Evolutionary conservation across 2,113 vertebrate genomes (phyloP).

Genomic region (Esox niger): DNA sequence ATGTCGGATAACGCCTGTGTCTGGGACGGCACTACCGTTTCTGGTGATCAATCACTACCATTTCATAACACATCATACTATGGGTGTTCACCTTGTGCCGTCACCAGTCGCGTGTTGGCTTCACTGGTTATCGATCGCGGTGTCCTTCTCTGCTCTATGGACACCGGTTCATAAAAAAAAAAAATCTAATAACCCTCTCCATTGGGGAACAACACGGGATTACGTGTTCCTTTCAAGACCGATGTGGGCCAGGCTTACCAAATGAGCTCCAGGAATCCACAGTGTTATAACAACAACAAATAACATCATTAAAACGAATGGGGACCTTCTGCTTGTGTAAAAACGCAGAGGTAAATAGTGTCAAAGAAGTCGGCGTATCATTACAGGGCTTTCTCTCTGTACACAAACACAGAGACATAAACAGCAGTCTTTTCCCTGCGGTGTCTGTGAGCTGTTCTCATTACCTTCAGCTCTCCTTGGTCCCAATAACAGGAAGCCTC

Average conservation of each 20-base stretch:
- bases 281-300: background rate
- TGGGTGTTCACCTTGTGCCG: no score
- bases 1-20: no score
- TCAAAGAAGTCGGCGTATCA: background rate
- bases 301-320: background rate
- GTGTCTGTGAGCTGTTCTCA: background rate
- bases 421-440: background rate
- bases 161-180: no score
- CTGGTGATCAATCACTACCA: no score
- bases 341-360: background rate
- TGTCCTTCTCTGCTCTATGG: no score
- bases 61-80: no score
- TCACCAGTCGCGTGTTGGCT: no score
- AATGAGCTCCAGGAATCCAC: background rate
- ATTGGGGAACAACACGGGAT: no score
- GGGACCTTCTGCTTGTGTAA: background rate
- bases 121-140: no score
- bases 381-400: background rate
- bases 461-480: conserved; percentile 5
- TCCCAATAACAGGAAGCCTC: conserved; percentile 16
- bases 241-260: background rate
- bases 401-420: background rate
- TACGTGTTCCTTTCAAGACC: no score
- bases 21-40: no score
- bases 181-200: no score